Evolutionary conservation across 2,797 vertebrate genomes (phyloP).

Genomic region (Tolypeutes matacus): DNA sequence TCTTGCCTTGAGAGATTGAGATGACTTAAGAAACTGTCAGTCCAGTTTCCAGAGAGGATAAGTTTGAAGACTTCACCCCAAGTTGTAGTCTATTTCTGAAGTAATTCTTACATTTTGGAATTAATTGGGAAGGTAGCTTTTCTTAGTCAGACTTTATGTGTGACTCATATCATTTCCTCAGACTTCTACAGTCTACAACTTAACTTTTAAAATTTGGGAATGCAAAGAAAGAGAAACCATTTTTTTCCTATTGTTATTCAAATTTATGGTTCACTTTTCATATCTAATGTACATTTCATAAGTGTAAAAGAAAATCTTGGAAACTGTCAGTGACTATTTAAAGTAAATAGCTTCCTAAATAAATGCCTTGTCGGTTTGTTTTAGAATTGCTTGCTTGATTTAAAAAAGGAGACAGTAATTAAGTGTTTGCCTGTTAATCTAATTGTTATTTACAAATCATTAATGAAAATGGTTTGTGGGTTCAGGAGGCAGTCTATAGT

Average conservation of each 20-base stretch:
- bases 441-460: slow-evolving; percentile 82
- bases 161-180: not conserved
- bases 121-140: not conserved
- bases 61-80: too few relatives aligned
- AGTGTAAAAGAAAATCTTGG: slow-evolving; percentile 72
- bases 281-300: slow-evolving; percentile 56
- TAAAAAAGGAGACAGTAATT: slow-evolving; percentile 80
- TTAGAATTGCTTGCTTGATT: slow-evolving; percentile 80
- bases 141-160: not conserved
- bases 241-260: not conserved
- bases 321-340: slow-evolving; percentile 75
- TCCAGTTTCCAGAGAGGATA: not conserved
- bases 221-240: not conserved
- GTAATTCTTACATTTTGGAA: not conserved
- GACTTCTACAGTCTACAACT: not conserved
- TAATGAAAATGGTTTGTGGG: slow-evolving; percentile 79
- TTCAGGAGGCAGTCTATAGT: slow-evolving; percentile 76
- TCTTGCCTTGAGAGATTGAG: not conserved
- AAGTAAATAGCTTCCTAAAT: slow-evolving; percentile 80
- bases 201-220: slow-evolving; percentile 7
- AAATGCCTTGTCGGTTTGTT: slow-evolving; percentile 80
- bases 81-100: not conserved
- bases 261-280: slow-evolving; percentile 59
- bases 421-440: slow-evolving; percentile 82
- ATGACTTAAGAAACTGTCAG: not conserved